Evolutionary conservation across 1,140 invertebrate species (phyloP).

Genomic region (Pseudomyrmex gracilis): DNA sequence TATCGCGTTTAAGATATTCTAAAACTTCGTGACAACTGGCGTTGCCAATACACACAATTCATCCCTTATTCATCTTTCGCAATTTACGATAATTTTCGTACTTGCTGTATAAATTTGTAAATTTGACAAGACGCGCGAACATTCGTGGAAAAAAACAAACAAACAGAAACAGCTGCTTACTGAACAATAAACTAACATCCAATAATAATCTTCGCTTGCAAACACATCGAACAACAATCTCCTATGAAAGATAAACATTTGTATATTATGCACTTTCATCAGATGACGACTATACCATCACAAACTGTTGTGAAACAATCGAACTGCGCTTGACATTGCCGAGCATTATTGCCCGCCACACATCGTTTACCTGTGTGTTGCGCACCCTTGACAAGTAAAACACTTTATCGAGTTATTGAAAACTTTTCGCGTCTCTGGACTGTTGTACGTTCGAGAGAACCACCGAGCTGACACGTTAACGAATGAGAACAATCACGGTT

Average conservation of each 20-base stretch:
- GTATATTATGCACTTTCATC: not conserved
- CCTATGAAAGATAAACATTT: conserved; percentile 21
- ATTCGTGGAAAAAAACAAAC: no score
- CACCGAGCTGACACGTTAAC: conserved; percentile 18
- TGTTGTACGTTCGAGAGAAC: not conserved
- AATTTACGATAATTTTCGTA: conserved; percentile 5
- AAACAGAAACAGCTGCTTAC: no score
- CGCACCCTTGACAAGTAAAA: conserved; percentile 16
- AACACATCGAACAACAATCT: not conserved
- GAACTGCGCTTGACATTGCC: conserved; percentile 26
- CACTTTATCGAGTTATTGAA: conserved; percentile 37
- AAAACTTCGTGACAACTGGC: conserved; percentile 5
- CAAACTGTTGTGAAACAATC: conserved; percentile 36
- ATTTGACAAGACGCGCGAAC: not conserved
- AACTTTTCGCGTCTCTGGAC: conserved; percentile 46
- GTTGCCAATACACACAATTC: conserved; percentile 2
- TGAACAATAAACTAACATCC: not conserved
- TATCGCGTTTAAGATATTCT: conserved; percentile 7
- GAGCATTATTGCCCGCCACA: conserved; percentile 19
- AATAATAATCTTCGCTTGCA: not conserved
- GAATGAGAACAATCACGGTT: conserved; percentile 16
- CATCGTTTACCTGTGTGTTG: conserved; percentile 31
- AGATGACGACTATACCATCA: conserved; percentile 3
- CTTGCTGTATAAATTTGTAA: conserved; percentile 5
- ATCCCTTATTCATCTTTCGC: conserved; percentile 3